Percentiles rank a stretch among this genome's conserved stretches.
Evolutionary conservation across 2,888 invertebrate genomes (phyloP).

Genomic region (Adelphocoris suturalis): DNA sequence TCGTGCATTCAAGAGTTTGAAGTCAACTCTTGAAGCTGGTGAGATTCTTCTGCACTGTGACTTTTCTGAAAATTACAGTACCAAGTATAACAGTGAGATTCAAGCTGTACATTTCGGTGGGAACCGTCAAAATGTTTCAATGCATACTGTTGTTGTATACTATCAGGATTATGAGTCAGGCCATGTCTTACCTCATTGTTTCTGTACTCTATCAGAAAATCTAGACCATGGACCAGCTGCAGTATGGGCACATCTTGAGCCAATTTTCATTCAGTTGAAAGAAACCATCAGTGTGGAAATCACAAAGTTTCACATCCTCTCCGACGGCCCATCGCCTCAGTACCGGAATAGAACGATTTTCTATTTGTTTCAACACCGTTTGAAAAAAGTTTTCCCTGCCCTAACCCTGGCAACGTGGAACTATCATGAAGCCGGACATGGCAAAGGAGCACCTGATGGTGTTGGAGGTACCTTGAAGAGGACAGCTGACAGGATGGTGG

Average conservation of each 20-base stretch:
- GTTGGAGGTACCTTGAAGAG: slow-evolving; percentile 77
- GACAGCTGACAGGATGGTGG: slow-evolving; percentile 75
- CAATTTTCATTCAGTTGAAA: slow-evolving; percentile 75
- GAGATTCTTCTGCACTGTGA: slow-evolving; percentile 77
- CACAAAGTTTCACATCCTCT: slow-evolving; percentile 77
- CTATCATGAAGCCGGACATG: slow-evolving; percentile 77
- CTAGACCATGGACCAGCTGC: slow-evolving; percentile 77
- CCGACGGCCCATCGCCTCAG: slow-evolving; percentile 78
- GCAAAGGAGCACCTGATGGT: slow-evolving; percentile 77
- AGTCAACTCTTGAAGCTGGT: slow-evolving; percentile 73
- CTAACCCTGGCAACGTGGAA: slow-evolving; percentile 76
- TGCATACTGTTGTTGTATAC: slow-evolving; percentile 78
- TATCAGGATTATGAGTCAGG: neutral
- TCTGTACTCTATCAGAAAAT: slow-evolving; percentile 76
- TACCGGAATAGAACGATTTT: slow-evolving; percentile 78
- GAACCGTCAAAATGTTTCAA: slow-evolving; percentile 77
- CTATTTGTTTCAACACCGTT: slow-evolving; percentile 76
- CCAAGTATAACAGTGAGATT: slow-evolving; percentile 77
- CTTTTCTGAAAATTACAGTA: slow-evolving; percentile 78
- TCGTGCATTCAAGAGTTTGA: slow-evolving; percentile 69
- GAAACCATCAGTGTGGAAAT: slow-evolving; percentile 70
- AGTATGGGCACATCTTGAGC: slow-evolving; percentile 78
- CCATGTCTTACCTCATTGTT: neutral
- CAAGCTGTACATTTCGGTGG: slow-evolving; percentile 78
- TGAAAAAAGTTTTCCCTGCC: slow-evolving; percentile 73